These are phyloP conservation scores for Cavia porcellus DNA, from an alignment of 2,113 vertebrate species.

Conservation along the genomic window DNA sequence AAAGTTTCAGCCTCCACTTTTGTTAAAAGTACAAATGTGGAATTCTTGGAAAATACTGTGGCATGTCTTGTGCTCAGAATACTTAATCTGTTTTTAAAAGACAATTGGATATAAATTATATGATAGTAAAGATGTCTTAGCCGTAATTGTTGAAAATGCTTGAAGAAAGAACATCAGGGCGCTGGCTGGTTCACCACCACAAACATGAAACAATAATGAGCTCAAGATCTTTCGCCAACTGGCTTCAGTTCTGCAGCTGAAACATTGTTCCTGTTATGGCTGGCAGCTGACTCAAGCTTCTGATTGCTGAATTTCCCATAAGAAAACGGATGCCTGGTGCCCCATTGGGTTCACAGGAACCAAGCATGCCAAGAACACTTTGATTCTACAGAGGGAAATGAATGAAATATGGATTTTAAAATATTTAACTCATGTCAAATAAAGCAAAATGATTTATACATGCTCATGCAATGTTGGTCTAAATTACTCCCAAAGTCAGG, in stretches of 20 bases:
- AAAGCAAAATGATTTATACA: not conserved
- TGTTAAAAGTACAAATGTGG: not conserved
- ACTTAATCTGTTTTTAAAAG: not conserved
- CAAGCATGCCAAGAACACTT: not conserved
- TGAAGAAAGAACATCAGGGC: not conserved
- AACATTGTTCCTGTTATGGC: not conserved
- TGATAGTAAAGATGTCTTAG: not conserved
- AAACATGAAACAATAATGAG: conserved; percentile 50
- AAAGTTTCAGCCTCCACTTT: conserved; percentile 1
- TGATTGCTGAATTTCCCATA: conserved; percentile 22
- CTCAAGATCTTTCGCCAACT: not conserved
- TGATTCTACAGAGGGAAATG: not conserved
- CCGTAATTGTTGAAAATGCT: conserved; percentile 13
- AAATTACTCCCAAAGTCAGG: not conserved
- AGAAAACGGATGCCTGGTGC: not conserved
- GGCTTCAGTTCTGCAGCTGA: not conserved
- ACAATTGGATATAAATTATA: conserved; percentile 23
- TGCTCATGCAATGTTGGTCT: not conserved
- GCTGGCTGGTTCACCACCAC: not conserved
- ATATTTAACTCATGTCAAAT: not conserved
- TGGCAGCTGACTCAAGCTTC: not conserved
- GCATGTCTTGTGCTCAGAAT: not conserved
- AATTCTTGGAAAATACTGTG: conserved; percentile 18
- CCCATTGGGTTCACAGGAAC: not conserved
- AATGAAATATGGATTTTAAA: not conserved